Base-by-base conservation (phyloP, 2,113 vertebrate species). In the Helogale parvula region DNA sequence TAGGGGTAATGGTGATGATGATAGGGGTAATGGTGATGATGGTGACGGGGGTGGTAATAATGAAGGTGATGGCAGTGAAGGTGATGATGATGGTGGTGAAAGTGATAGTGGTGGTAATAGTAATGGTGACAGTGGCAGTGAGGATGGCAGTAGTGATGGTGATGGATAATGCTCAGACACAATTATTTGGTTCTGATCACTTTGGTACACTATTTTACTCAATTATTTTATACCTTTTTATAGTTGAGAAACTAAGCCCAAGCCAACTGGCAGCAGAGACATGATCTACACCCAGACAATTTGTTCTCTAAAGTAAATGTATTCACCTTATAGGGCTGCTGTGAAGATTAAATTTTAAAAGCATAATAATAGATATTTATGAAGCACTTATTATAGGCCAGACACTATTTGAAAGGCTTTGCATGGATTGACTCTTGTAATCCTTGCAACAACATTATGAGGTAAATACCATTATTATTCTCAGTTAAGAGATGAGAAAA, bases 301-400 rank as follows among this genome's bases (percentile, higher is more conserved):
- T 52, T 93, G 38, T 65, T 92, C 21, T 17, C 31, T 83, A 95
- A 90, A 79, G 19, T 85, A 52, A 88, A 84, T 33, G 47, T 74
- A 65, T 65, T 76, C 41, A 88, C 11, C 6, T 81, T 54, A 85
- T 27, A 77, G 19, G 21, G 33, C 38, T 54, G 6, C 45, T 82
- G 16, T 86, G 38, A 94, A 91, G 41, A 90, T 52, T 71, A n/a
- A 52, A 74, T 38, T 92, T 96, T 74, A 63, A 79, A 38, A 72
- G 54, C 19, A 77, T 77, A 74, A 79, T 74, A 68, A 82, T 5
- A 50, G 38, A 82, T 27, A 71, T 85, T 93, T 86, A 35, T 60
- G 82, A 88, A 94, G 33, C 6, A 27, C 10, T 50, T 76, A 38
- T 57, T 94, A 83, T 23, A 54, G 82, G 31, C 7, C 72, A 89